Conservation (phyloP, 2,113 vertebrate species). For the Phocoena sinus region DNA sequence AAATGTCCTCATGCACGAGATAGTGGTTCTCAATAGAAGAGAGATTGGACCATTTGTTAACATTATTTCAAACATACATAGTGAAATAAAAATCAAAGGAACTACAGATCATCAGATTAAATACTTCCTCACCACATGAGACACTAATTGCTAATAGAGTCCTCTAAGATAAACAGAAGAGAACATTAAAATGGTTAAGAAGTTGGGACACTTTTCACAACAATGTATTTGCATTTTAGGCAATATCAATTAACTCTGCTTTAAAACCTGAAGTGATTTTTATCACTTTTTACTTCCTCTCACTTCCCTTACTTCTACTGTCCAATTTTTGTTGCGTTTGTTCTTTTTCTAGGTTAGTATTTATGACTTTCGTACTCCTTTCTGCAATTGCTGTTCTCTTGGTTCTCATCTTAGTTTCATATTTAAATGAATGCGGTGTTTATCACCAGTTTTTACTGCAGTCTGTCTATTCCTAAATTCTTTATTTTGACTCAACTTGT, state of each 20-base stretch:
- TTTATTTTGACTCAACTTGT: neutral
- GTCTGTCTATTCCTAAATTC: neutral
- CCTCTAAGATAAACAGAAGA: neutral
- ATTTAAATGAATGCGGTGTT: neutral
- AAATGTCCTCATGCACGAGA: neutral
- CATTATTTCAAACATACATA: neutral
- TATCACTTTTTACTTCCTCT: neutral
- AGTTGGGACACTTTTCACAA: neutral
- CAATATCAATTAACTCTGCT: neutral
- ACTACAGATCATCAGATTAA: neutral
- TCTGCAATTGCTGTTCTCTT: neutral
- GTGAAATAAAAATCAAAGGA: conserved; percentile 42
- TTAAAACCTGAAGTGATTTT: neutral
- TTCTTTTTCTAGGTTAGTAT: neutral
- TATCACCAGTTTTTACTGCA: neutral
- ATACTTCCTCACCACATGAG: neutral
- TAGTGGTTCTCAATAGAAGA: neutral
- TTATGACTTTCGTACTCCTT: neutral
- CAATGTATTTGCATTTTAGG: neutral
- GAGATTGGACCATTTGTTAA: neutral
- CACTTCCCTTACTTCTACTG: neutral
- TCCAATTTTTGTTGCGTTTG: neutral
- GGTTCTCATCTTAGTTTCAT: neutral
- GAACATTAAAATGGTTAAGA: neutral
- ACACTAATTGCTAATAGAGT: neutral